Evolutionary conservation across 2,888 invertebrate genomes (phyloP).

Genomic region (Disparrhopalites patrizii): DNA sequence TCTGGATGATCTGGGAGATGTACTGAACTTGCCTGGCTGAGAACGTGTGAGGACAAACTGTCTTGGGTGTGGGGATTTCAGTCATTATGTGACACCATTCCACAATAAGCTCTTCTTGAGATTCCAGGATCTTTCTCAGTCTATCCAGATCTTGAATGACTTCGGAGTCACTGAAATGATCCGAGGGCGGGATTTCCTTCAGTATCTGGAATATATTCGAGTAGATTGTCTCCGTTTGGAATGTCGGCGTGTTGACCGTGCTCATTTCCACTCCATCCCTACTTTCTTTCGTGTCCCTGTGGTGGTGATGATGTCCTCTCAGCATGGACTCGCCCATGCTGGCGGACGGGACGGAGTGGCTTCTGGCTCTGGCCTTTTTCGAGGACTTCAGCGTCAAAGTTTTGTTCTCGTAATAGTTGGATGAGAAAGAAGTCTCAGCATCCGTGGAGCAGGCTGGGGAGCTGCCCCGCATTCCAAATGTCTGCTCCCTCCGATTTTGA

Average conservation of each 20-base stretch:
- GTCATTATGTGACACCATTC: slow-evolving; percentile 36
- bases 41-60: slow-evolving; percentile 45
- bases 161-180: slow-evolving; percentile 33
- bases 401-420: background rate
- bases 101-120: slow-evolving; percentile 42
- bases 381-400: background rate
- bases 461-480: background rate
- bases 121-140: slow-evolving; percentile 31
- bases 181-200: slow-evolving; percentile 33
- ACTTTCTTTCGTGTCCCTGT: background rate
- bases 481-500: slow-evolving; percentile 36
- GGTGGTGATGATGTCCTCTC: too few species aligned
- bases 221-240: slow-evolving; percentile 40
- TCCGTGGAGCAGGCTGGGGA: background rate
- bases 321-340: background rate
- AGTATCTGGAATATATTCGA: slow-evolving; percentile 37
- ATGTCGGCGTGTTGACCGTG: background rate
- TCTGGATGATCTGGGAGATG: slow-evolving; percentile 38
- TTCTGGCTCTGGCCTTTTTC: slow-evolving; percentile 3
- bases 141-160: slow-evolving; percentile 34
- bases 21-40: slow-evolving; percentile 44
- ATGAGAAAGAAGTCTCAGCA: slow-evolving; percentile 1
- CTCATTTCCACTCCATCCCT: background rate
- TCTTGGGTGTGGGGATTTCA: slow-evolving; percentile 36
- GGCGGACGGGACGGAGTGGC: slow-evolving; percentile 9